Evolutionary conservation across 2,113 vertebrate genomes (phyloP), one percentile per base, ranked within the genome.

Genomic region (Saguinus midas): DNA sequence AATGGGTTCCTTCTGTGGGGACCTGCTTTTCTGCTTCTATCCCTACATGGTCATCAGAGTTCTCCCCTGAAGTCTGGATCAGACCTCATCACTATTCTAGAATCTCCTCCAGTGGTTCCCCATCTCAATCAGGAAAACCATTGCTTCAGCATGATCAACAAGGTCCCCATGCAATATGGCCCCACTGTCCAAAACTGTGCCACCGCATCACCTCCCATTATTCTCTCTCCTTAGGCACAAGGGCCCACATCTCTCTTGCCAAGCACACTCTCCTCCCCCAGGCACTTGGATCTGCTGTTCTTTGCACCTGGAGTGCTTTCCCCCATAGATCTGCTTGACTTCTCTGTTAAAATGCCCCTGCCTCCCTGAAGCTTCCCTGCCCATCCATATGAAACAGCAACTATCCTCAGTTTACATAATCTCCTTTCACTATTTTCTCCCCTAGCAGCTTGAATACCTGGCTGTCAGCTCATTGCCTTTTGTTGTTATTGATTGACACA

Each of bases 311-410:
- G 52, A 32, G 6, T 32, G 14, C 0, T 1, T 4, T 23, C 9
- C 18, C 35, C 20, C 66, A 1, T 1, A 4, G 11, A 13, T 10
- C 29, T 6, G 1, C 7, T 0, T 5, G 57, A 1, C 8, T 68
- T 8, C 8, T 37, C 35, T 12, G 43, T 20, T 23, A 9, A 43
- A 4, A 1, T 0, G 23, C 13, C 1, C 1, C 72, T 6, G 21
- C 18, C 17, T 48, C 87, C 29, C 29, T 6, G n/a, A 27, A 43
- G 23, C 27, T 2, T 23, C 35, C 9, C 23, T 25, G 35, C 12
- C 5, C 8, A 0, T 5, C 20, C 29, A 18, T 0, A 25, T 13
- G 32, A 18, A 50, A 37, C 1, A 16, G 13, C 13, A 23, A 7
- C 85, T 6, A 27, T 55, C n/a, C 16, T 58, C 32, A 5, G 23